Evolutionary conservation across 2,113 vertebrate species (phyloP).

Genomic region (Charadrius vociferus): DNA sequence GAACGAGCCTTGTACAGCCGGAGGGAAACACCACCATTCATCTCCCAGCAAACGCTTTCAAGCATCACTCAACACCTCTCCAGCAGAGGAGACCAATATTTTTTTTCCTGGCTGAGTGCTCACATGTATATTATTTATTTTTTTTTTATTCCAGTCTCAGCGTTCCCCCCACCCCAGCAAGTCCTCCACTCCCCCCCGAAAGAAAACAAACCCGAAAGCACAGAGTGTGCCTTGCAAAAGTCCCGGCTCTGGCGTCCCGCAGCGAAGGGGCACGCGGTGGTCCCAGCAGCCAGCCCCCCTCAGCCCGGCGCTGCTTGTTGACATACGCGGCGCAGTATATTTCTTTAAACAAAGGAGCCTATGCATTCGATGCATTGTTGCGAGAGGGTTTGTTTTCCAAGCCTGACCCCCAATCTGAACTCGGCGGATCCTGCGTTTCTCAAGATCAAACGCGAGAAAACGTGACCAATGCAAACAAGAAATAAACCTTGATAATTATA

Average conservation of each 20-base stretch:
- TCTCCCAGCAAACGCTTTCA: neutral
- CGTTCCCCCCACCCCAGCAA: neutral
- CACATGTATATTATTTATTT: neutral
- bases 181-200: neutral
- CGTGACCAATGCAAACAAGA: constrained; percentile 62
- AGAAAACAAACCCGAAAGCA: constrained; percentile 19
- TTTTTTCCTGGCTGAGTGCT: neutral
- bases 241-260: neutral
- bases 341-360: constrained; percentile 36
- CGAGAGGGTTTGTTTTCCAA: constrained; percentile 46
- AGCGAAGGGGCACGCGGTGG: neutral
- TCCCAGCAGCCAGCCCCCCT: neutral
- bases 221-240: neutral
- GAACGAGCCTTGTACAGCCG: neutral
- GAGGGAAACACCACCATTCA: neutral
- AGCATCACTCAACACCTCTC: constrained; percentile 21
- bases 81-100: neutral
- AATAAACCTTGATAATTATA: constrained; percentile 65
- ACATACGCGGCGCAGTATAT: neutral
- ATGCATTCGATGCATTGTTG: constrained; percentile 43
- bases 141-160: neutral
- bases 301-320: constrained; percentile 28
- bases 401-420: constrained; percentile 56
- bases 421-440: constrained; percentile 35
- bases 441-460: constrained; percentile 58